Evolutionary conservation across 1,140 invertebrate genomes (phyloP), one percentile per base, ranked within the genome.

Genomic region (Lepidurus apus): DNA sequence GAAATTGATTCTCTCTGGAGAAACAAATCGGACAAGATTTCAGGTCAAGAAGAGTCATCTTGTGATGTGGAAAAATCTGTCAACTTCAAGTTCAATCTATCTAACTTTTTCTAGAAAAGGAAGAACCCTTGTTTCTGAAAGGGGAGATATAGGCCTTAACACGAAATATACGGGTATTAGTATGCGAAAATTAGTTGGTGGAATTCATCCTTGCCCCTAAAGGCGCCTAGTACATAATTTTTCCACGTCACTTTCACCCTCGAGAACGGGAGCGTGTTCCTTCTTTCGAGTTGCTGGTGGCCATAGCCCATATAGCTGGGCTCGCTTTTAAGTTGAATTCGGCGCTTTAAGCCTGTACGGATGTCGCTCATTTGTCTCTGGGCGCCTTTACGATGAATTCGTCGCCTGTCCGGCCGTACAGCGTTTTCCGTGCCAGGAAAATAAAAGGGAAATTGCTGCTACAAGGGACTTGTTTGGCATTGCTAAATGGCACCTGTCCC

Each of bases 401-500:
- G 53, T 65, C 53, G 53, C 53, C 53, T 65, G 53, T 65, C 53
- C 9, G 21, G 53, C 21, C 53, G 53, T 65, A 13, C 53, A 65
- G 53, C 53, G 53, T 21, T 13, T 65, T 65, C 4, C 21, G 53
- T 17, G 53, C 17, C 17, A 17, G 53, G 53, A 7, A 65, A 17
- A 65, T 13, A 65, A 21, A 65, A 65, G 21, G 21, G 53, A n/a
- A 65, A 65, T n/a, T n/a, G 21, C 21, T 65, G 53, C 53, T 65
- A 13, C 53, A 65, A 65, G 53, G 53, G 53, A 21, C 53, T 65
- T 65, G 53, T 65, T 65, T 65, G 53, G 53, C 53, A 65, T 65
- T 65, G 53, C 53, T 65, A 65, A 65, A 65, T 65, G 53, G 53
- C 53, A 65, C 53, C 53, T 65, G 53, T 65, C 53, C 53, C 53